Percentiles rank a stretch among this genome's conserved stretches.
These are phyloP conservation scores for Oeneis ivallda DNA, from an alignment of 2,888 invertebrate species.

Conservation along the genomic window DNA sequence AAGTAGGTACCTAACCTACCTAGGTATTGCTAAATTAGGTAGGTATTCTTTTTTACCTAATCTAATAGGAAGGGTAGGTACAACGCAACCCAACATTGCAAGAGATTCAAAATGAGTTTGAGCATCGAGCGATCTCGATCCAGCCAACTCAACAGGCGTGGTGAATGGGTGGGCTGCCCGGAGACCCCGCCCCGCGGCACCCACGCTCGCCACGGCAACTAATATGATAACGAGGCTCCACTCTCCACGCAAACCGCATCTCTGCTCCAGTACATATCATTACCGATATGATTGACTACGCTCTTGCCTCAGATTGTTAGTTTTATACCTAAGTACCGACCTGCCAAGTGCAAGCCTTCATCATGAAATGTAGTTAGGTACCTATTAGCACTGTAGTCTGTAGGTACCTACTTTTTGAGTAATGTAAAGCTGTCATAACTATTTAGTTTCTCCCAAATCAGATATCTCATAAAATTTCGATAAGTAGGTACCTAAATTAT, in stretches of 20 bases:
- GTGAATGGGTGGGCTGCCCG: constrained; percentile 45
- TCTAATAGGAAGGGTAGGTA: too few relatives aligned
- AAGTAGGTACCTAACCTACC: too few relatives aligned
- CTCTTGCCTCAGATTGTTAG: constrained; percentile 62
- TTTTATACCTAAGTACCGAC: constrained; percentile 37
- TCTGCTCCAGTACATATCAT: constrained; percentile 62
- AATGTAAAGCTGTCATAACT: not conserved
- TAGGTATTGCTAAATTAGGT: too few relatives aligned
- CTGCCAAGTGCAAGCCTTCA: constrained; percentile 1
- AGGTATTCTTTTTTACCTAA: too few relatives aligned
- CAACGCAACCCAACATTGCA: not conserved
- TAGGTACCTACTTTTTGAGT: not conserved
- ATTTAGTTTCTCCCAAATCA: not conserved
- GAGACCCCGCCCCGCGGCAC: constrained; percentile 44
- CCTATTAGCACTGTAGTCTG: not conserved
- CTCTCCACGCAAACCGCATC: constrained; percentile 68
- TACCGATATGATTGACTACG: constrained; percentile 73
- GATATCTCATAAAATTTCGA: not conserved
- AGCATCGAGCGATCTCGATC: constrained; percentile 88
- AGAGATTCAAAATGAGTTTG: constrained; percentile 20
- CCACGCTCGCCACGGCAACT: constrained; percentile 46
- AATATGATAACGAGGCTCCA: constrained; percentile 77
- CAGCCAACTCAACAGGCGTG: constrained; percentile 38
- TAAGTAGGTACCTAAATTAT: not conserved
- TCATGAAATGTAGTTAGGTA: not conserved